Evolutionary conservation across 2,888 invertebrate genomes (phyloP), one percentile per base, ranked within the genome.

Genomic region (Boloria selene): DNA sequence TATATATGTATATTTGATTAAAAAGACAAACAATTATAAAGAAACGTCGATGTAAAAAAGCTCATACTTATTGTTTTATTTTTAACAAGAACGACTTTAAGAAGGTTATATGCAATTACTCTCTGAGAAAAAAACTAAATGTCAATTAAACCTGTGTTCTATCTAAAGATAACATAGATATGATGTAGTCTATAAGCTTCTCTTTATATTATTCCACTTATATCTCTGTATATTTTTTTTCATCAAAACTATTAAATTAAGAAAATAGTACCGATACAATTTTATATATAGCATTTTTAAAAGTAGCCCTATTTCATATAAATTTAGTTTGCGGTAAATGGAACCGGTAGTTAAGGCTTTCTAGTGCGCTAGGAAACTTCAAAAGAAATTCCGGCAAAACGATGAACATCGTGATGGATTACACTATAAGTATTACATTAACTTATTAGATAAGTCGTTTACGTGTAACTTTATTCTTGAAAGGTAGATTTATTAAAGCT

Each of bases 51-150:
- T 26, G 17, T 13, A 17, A 42, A 13, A 18, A 18, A 13, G n/a
- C 14, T 44, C 44, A 18, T 18, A 13, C 44, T 58, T 45, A 58
- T 65, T 56, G 47, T 65, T 62, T 66, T 52, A 61, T 55, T 66
- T 52, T 56, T 56, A 54, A 16, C 31, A 59, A n/a, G 31, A 59
- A 61, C 22, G 45, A 38, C 53, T 56, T 31, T 51, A 56, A 44
- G 61, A 66, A 61, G 65, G 65, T 61, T 50, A 45, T 60, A 52
- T 31, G 55, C 55, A 51, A 65, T 47, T 38, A 66, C 56, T 62
- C 52, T 50, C 38, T 56, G 16, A n/a, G 31, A 61, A 44, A 55
- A 66, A 65, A 64, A 60, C 64, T 42, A 64, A 66, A 66, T 65
- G 65, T 65, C 65, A 61, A 65, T 56, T 61, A 56, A 61, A 58